Conservation (phyloP, 2,797 vertebrate species). For the Dallia pectoralis region DNA sequence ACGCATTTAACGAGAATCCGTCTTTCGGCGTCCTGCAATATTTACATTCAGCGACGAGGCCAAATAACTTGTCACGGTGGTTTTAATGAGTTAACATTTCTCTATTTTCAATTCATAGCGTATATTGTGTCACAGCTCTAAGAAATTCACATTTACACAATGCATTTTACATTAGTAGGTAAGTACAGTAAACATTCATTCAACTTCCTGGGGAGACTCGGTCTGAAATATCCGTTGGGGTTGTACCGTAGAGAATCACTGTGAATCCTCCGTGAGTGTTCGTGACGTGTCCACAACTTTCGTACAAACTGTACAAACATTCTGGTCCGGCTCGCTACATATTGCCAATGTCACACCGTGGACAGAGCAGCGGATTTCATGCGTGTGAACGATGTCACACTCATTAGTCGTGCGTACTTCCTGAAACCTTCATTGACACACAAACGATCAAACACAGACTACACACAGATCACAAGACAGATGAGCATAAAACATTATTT, state of each 20-base stretch:
- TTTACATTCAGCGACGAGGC: neutral
- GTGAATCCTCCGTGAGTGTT: constrained; percentile 32
- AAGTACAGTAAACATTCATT: constrained; percentile 77
- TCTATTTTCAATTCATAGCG: constrained; percentile 67
- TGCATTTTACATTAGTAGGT: constrained; percentile 77
- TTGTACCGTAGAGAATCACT: constrained; percentile 49
- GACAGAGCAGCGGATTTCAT: constrained; percentile 35
- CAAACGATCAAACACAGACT: constrained; percentile 39
- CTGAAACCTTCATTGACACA: constrained; percentile 52
- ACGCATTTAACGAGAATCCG: neutral
- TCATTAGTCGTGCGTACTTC: constrained; percentile 34
- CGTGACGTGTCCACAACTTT: neutral
- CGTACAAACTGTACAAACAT: constrained; percentile 28
- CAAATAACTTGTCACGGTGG: constrained; percentile 30
- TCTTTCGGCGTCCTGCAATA: neutral
- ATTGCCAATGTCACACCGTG: constrained; percentile 14
- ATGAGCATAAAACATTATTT: constrained; percentile 30
- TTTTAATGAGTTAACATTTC: constrained; percentile 72
- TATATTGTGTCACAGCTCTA: constrained; percentile 72
- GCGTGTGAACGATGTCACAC: constrained; percentile 54
- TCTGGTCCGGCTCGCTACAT: constrained; percentile 48
- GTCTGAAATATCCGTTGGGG: constrained; percentile 41
- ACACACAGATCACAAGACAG: constrained; percentile 46
- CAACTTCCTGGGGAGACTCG: constrained; percentile 48
- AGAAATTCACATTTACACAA: constrained; percentile 82